Evolutionary conservation across 2,797 vertebrate genomes (phyloP).

Genomic region (Carapus acus): DNA sequence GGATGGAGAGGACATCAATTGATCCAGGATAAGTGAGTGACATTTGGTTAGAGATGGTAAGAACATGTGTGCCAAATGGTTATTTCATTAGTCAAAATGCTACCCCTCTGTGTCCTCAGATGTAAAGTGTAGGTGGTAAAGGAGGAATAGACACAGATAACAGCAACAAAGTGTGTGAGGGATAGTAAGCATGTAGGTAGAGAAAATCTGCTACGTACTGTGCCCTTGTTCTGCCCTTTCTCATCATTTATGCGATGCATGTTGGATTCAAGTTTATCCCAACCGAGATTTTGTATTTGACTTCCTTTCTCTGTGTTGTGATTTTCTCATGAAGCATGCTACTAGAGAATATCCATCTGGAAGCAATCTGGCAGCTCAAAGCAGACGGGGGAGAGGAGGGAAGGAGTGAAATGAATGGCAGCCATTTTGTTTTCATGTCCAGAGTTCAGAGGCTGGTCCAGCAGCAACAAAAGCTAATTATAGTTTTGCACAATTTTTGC

Average conservation of each 20-base stretch:
- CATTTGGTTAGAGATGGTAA: conserved; percentile 61
- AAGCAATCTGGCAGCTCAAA: conserved; percentile 67
- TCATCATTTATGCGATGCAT: too few species aligned
- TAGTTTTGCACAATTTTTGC: too few species aligned
- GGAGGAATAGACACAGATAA: too few species aligned
- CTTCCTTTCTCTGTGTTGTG: conserved; percentile 43
- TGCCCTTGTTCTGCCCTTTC: conserved; percentile 50
- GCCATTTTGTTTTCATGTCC: conserved; percentile 54
- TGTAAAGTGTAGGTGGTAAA: too few species aligned
- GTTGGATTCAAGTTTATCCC: conserved; percentile 3
- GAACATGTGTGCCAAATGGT: conserved; percentile 69
- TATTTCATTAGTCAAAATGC: conserved; percentile 60
- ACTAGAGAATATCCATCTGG: conserved; percentile 72
- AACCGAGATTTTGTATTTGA: conserved; percentile 25
- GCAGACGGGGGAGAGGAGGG: conserved; percentile 43
- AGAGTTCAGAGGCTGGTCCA: conserved; percentile 41
- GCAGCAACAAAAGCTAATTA: not conserved
- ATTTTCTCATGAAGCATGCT: conserved; percentile 46
- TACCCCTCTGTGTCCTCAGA: too few species aligned
- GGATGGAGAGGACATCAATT: conserved; percentile 33
- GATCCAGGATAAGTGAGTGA: conserved; percentile 52
- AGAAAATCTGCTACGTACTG: conserved; percentile 55
- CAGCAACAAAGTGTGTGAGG: too few species aligned
- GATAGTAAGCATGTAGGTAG: too few species aligned
- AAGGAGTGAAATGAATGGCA: conserved; percentile 46